These are phyloP conservation scores for Calosoma granatense DNA, from an alignment of 1,140 invertebrate genomes.

Conservation along the genomic window DNA sequence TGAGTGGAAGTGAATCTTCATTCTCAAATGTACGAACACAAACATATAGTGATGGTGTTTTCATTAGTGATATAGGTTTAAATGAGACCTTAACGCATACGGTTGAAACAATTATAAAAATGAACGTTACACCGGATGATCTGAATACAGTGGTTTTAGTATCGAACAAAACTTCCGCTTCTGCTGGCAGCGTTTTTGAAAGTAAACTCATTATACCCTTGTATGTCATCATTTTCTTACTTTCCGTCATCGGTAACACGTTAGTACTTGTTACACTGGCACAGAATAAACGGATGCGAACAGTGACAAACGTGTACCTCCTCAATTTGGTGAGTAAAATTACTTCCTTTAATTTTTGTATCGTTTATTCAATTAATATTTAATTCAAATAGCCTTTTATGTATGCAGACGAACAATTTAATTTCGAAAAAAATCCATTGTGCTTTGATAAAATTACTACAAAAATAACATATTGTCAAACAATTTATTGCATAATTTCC, in stretches of 20 bases:
- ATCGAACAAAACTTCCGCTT: neutral
- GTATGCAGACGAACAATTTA: no score
- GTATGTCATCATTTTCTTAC: slow-evolving; percentile 66
- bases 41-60: neutral
- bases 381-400: no score
- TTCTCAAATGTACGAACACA: neutral
- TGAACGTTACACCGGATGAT: neutral
- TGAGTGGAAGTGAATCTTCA: neutral
- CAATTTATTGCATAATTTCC: no score
- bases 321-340: slow-evolving; percentile 73
- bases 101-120: neutral
- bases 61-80: neutral
- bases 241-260: slow-evolving; percentile 69
- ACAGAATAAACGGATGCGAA: slow-evolving; percentile 75
- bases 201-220: slow-evolving; percentile 48
- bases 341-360: no score
- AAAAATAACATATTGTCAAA: no score
- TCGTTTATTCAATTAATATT: no score
- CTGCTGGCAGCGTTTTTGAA: slow-evolving; percentile 24
- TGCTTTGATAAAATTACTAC: no score
- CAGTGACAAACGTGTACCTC: slow-evolving; percentile 79
- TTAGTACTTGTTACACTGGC: slow-evolving; percentile 70
- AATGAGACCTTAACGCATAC: neutral
- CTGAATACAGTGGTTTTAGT: neutral
- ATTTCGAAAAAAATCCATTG: no score